Evolutionary conservation across 2,113 vertebrate genomes (phyloP).

Genomic region (Vombatus ursinus): DNA sequence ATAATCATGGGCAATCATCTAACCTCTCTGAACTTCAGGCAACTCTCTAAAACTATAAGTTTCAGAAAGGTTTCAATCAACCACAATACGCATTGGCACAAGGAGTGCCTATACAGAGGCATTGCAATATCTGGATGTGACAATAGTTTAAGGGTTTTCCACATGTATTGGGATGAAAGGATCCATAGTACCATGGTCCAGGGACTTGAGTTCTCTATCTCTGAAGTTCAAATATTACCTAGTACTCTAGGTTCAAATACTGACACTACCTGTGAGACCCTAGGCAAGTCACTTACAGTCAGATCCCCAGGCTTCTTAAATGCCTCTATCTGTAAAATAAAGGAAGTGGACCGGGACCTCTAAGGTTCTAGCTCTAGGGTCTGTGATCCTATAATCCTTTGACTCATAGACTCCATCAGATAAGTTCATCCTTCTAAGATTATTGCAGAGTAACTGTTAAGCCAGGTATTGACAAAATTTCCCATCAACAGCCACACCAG

Average conservation of each 20-base stretch:
- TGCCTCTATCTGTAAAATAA: not conserved
- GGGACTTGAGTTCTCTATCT: not conserved
- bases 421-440: too few species aligned
- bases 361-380: not conserved
- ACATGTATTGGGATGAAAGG: not conserved
- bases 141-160: not conserved
- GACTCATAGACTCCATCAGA: not conserved
- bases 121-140: not conserved
- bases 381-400: not conserved
- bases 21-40: not conserved
- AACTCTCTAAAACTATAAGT: not conserved
- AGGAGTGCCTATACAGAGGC: not conserved
- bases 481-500: not conserved
- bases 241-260: not conserved
- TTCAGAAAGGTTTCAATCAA: not conserved
- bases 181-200: not conserved
- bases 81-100: not conserved
- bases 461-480: not conserved
- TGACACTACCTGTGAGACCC: not conserved
- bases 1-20: not conserved
- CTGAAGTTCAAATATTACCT: not conserved
- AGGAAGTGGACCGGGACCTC: not conserved
- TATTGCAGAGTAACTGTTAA: not conserved
- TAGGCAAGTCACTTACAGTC: not conserved
- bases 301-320: not conserved